These are phyloP conservation scores for Patella pellucida DNA, from an alignment of 2,888 invertebrate species.

Conservation along the genomic window DNA sequence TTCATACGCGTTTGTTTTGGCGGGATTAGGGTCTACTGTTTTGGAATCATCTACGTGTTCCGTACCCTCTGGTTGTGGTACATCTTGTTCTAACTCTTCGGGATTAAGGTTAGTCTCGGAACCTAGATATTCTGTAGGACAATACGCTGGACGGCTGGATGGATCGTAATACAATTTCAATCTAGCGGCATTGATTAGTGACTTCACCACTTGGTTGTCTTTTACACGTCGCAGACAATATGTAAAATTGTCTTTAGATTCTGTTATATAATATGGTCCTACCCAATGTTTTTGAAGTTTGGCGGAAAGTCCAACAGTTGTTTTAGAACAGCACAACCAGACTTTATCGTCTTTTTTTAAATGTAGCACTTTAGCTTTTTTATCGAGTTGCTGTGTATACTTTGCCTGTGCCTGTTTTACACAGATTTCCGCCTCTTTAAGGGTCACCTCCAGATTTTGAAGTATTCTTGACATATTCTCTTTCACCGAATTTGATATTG, in stretches of 20 bases:
- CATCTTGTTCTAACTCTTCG: no score
- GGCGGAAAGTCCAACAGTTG: constrained; percentile 24
- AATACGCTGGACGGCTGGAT: background rate
- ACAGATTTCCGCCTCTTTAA: constrained; percentile 15
- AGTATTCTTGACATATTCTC: constrained; percentile 12
- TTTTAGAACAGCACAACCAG: constrained; percentile 20
- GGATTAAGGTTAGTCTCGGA: no score
- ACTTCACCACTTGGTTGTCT: background rate
- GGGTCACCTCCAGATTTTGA: background rate
- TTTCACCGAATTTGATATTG: background rate
- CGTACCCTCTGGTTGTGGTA: background rate
- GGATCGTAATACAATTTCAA: constrained; percentile 18
- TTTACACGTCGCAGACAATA: constrained; percentile 1
- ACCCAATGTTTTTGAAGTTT: constrained; percentile 23
- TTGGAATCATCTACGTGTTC: background rate
- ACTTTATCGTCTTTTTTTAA: constrained; percentile 14
- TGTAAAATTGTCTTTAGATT: constrained; percentile 27
- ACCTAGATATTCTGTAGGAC: background rate
- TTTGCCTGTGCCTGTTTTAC: constrained; percentile 4
- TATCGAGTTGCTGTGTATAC: constrained; percentile 11
- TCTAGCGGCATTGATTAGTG: constrained; percentile 27
- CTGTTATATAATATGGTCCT: constrained; percentile 22
- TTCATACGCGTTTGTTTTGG: background rate
- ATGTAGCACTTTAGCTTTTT: constrained; percentile 13
- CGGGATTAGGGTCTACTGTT: background rate